phyloP scores from a whole-genome alignment of 2,888 invertebrate genomes.

The Tenthredo mesomela region DNA sequence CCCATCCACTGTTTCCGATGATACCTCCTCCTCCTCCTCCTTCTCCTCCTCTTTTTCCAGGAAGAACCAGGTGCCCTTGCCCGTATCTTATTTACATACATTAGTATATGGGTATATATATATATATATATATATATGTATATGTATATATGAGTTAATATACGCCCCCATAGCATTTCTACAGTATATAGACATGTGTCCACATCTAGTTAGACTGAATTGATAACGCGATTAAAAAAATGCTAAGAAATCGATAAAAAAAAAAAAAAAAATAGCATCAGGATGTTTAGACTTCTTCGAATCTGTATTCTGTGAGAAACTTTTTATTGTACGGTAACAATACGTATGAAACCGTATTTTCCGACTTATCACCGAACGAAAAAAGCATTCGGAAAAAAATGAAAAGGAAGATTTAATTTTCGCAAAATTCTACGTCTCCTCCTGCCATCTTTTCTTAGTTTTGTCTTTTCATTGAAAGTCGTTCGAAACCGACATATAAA shows the following conservation, averaged over 20 bases:
- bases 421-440: neutral
- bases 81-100: constrained; percentile 35
- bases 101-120: neutral
- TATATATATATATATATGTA: neutral
- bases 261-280: no score
- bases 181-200: neutral
- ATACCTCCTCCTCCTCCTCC: constrained; percentile 6
- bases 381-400: neutral
- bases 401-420: neutral
- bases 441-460: neutral
- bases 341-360: neutral
- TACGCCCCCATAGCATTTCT: neutral
- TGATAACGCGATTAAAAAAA: no score
- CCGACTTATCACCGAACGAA: neutral
- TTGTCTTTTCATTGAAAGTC: neutral
- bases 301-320: no score
- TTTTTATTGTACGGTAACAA: no score
- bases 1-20: constrained; percentile 21
- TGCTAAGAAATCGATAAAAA: no score
- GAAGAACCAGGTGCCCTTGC: constrained; percentile 23
- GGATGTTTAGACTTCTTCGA: no score
- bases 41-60: neutral
- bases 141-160: neutral
- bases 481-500: neutral
- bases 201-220: neutral